Evolutionary conservation across 2,888 invertebrate genomes (phyloP).

Genomic region (Sphaerophoria rueppellii): DNA sequence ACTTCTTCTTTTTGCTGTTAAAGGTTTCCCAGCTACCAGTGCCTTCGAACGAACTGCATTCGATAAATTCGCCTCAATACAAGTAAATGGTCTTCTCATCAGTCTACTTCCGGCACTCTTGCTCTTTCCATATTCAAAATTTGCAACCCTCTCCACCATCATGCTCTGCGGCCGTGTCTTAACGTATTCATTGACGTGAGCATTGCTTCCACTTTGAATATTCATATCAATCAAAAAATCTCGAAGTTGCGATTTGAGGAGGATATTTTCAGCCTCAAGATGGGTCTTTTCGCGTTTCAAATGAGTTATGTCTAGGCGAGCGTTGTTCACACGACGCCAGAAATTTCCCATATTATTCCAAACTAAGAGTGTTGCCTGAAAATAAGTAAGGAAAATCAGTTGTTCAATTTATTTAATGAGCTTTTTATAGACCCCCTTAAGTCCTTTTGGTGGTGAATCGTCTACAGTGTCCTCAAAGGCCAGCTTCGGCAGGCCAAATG

Average conservation of each 20-base stretch:
- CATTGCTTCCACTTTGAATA: conserved; percentile 80
- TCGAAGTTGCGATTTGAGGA: conserved; percentile 85
- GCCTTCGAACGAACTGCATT: conserved; percentile 83
- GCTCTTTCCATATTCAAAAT: conserved; percentile 76
- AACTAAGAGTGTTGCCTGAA: conserved; percentile 76
- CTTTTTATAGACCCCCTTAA: conserved; percentile 72
- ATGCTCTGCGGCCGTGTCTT: conserved; percentile 80
- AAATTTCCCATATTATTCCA: conserved; percentile 88
- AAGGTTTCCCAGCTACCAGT: conserved; percentile 75
- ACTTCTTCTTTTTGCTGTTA: conserved; percentile 76
- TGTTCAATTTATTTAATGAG: neutral
- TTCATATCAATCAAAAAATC: conserved; percentile 86
- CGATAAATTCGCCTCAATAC: conserved; percentile 85
- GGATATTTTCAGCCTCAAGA: conserved; percentile 85
- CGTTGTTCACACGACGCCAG: conserved; percentile 85
- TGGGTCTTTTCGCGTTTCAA: conserved; percentile 80
- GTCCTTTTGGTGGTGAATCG: conserved; percentile 76
- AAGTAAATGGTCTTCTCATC: conserved; percentile 83
- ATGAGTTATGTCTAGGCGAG: conserved; percentile 83
- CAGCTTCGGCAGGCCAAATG: conserved; percentile 77
- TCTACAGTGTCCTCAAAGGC: conserved; percentile 78
- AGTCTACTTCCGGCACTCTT: conserved; percentile 73
- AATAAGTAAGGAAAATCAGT: neutral
- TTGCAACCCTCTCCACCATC: conserved; percentile 79
- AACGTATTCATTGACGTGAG: conserved; percentile 79